Conservation (phyloP, 2,888 invertebrate species). For the Arrhopalites spinosus region DNA sequence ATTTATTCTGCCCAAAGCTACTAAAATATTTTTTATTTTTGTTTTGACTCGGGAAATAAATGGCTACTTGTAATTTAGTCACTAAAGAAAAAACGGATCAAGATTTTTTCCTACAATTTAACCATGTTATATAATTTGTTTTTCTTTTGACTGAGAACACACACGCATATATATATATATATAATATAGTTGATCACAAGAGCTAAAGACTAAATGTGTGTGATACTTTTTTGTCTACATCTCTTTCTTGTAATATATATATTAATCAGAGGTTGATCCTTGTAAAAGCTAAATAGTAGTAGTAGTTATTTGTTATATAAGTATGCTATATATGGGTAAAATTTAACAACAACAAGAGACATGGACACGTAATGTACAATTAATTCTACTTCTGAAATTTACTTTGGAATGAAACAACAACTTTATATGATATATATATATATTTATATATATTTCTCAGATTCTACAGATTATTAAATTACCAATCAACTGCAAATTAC, state of each 20-base stretch:
- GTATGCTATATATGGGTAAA: constrained; percentile 13
- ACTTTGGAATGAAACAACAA: constrained; percentile 24
- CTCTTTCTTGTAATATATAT: not conserved
- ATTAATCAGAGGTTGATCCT: constrained; percentile 1
- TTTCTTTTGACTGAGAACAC: not conserved
- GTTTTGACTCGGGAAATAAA: too few species aligned
- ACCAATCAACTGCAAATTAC: constrained; percentile 23
- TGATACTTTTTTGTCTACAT: not conserved
- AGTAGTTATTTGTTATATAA: constrained; percentile 15
- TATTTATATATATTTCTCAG: constrained; percentile 14
- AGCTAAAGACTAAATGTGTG: not conserved
- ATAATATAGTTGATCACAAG: not conserved
- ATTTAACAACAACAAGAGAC: constrained; percentile 25
- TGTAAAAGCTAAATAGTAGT: not conserved
- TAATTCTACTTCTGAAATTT: not conserved
- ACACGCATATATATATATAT: not conserved
- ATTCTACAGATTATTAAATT: constrained; percentile 10
- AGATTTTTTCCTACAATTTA: too few species aligned
- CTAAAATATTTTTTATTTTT: too few species aligned
- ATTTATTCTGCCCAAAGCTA: too few species aligned
- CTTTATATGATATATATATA: constrained; percentile 4
- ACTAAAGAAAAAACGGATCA: too few species aligned
- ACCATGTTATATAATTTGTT: not conserved
- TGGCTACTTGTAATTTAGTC: too few species aligned
- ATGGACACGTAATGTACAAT: constrained; percentile 2